phyloP scores from a whole-genome alignment of 2,113 vertebrate species.

The Phycodurus eques region DNA sequence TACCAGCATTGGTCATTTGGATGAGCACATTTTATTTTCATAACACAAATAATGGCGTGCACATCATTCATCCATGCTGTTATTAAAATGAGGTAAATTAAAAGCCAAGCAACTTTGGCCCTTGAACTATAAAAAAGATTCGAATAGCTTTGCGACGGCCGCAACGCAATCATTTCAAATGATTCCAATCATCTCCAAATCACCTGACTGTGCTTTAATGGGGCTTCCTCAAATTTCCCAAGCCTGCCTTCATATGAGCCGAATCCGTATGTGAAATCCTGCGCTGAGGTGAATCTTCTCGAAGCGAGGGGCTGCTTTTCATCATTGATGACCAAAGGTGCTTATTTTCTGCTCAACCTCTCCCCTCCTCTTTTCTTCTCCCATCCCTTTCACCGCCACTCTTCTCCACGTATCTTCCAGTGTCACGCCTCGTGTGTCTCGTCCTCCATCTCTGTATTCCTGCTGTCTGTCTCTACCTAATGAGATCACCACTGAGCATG shows the following conservation, averaged over 20 bases:
- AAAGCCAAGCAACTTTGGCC: constrained; percentile 40
- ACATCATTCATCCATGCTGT: constrained; percentile 40
- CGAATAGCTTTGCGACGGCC: constrained; percentile 49
- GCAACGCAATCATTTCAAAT: constrained; percentile 45
- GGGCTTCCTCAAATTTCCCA: constrained; percentile 13
- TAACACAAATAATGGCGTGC: constrained; percentile 49
- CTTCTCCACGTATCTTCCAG: constrained; percentile 24
- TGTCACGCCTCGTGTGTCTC: constrained; percentile 26
- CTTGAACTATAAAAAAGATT: constrained; percentile 26
- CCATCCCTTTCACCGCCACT: constrained; percentile 15
- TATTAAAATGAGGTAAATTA: constrained; percentile 55
- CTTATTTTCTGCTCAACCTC: constrained; percentile 24
- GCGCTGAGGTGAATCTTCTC: constrained; percentile 3
- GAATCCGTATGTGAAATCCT: constrained; percentile 20
- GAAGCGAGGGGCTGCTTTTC: constrained; percentile 32
- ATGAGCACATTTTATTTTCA: constrained; percentile 46
- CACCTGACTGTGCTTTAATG: constrained; percentile 19
- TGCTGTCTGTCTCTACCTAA: constrained; percentile 52
- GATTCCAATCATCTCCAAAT: constrained; percentile 31
- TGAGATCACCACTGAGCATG: constrained; percentile 55
- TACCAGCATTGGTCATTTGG: constrained; percentile 30
- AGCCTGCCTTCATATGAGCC: constrained; percentile 13
- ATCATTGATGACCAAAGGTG: constrained; percentile 29
- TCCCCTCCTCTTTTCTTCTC: constrained; percentile 10
- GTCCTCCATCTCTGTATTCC: constrained; percentile 31